phyloP scores from a whole-genome alignment of 2,888 invertebrate species.

The Parasteatoda lunata region DNA sequence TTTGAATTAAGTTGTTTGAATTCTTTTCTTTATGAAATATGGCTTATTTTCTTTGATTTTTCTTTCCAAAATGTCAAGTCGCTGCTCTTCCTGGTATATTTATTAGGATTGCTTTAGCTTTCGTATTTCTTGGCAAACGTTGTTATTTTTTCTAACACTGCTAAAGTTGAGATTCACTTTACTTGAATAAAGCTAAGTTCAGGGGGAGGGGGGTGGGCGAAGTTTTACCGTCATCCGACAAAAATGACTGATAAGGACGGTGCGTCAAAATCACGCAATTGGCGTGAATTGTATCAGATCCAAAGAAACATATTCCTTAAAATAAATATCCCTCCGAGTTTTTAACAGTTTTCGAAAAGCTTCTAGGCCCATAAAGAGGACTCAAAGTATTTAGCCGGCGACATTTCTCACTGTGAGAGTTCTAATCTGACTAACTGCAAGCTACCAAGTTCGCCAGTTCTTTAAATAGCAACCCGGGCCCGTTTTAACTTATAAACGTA shows the following conservation, averaged over 20 bases:
- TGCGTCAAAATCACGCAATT: not conserved
- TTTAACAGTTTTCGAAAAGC: constrained; percentile 40
- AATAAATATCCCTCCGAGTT: constrained; percentile 18
- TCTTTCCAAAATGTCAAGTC: too few relatives aligned
- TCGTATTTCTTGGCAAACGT: too few relatives aligned
- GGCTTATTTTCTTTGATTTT: too few relatives aligned
- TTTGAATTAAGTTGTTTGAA: too few relatives aligned
- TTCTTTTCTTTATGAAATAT: too few relatives aligned
- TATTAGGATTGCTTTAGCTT: too few relatives aligned
- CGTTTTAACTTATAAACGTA: not conserved
- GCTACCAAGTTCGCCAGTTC: not conserved
- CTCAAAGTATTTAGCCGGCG: constrained; percentile 43
- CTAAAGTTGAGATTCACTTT: not conserved
- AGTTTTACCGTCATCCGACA: not conserved
- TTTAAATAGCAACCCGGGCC: not conserved
- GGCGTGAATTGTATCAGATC: constrained; percentile 8
- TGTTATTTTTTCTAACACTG: not conserved
- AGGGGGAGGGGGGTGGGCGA: too few relatives aligned
- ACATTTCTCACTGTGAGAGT: constrained; percentile 34
- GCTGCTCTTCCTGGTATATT: too few relatives aligned
- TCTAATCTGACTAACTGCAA: constrained; percentile 38
- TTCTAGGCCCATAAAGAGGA: constrained; percentile 45
- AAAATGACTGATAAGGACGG: constrained; percentile 10
- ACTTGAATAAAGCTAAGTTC: not conserved
- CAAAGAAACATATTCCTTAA: constrained; percentile 6